These are phyloP conservation scores for Thecophora atra DNA, from an alignment of 2,888 invertebrate species.

Conservation along the genomic window DNA sequence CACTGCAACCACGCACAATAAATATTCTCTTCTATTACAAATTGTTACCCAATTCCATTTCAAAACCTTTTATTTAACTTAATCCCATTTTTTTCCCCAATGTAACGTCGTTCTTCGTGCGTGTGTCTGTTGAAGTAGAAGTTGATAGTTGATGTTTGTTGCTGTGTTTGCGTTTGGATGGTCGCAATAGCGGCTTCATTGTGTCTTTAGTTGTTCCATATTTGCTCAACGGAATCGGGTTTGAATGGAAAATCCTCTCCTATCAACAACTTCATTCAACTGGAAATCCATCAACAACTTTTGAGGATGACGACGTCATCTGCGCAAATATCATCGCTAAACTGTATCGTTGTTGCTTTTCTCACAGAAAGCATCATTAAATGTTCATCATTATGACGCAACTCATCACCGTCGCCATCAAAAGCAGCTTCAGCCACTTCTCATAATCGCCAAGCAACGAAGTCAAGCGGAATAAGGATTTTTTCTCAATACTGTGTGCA, in stretches of 20 bases:
- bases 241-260: constrained; percentile 34
- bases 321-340: background rate
- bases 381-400: no score
- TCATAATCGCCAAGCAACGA: constrained; percentile 40
- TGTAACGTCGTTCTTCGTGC: no score
- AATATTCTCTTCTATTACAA: no score
- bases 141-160: background rate
- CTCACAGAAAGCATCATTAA: background rate
- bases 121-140: background rate
- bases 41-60: no score
- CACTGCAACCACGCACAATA: no score
- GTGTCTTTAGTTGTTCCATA: constrained; percentile 33
- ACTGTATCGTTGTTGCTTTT: background rate
- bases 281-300: constrained; percentile 41
- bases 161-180: constrained; percentile 5
- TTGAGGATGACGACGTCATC: constrained; percentile 3
- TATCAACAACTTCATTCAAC: constrained; percentile 40
- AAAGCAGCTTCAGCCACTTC: background rate
- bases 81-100: no score
- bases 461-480: constrained; percentile 47
- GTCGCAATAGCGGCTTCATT: constrained; percentile 14
- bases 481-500: constrained; percentile 42
- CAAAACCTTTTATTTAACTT: no score
- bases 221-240: constrained; percentile 32
- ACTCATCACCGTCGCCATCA: background rate